A percentile compares a stretch with the other conserved stretches of the same genome.
These are phyloP conservation scores for Glaucidium brasilianum DNA, from an alignment of 2,113 vertebrate genomes.

Conservation along the genomic window DNA sequence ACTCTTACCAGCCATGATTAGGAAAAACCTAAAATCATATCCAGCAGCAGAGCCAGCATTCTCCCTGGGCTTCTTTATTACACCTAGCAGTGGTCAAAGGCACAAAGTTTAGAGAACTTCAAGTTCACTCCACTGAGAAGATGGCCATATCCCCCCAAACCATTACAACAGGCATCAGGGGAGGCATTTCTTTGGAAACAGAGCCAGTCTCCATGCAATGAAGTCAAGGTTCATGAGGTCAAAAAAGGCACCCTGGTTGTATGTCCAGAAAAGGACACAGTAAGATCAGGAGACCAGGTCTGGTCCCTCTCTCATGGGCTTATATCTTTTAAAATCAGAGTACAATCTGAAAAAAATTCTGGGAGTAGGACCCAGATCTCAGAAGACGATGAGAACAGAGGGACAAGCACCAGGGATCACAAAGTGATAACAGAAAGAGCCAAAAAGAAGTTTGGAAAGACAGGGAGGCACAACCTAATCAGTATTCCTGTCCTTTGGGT, in stretches of 20 bases:
- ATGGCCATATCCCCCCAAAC: rapidly evolving
- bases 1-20: background rate
- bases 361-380: background rate
- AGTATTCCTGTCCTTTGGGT: background rate
- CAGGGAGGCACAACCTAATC: background rate
- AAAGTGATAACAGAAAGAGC: background rate
- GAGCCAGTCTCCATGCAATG: background rate
- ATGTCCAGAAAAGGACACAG: background rate
- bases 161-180: background rate
- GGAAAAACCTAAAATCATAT: background rate
- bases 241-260: background rate
- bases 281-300: background rate
- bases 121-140: background rate
- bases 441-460: background rate
- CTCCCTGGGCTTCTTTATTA: background rate
- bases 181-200: background rate
- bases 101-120: background rate
- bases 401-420: background rate
- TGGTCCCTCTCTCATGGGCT: background rate
- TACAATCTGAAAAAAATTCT: background rate
- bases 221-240: background rate
- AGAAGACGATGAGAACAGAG: background rate
- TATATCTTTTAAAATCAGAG: background rate
- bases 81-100: background rate
- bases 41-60: background rate